A percentile compares a stretch with the other conserved stretches of the same genome.
phyloP scores from a whole-genome alignment of 2,888 invertebrate species.

The Zele albiditarsus region DNA sequence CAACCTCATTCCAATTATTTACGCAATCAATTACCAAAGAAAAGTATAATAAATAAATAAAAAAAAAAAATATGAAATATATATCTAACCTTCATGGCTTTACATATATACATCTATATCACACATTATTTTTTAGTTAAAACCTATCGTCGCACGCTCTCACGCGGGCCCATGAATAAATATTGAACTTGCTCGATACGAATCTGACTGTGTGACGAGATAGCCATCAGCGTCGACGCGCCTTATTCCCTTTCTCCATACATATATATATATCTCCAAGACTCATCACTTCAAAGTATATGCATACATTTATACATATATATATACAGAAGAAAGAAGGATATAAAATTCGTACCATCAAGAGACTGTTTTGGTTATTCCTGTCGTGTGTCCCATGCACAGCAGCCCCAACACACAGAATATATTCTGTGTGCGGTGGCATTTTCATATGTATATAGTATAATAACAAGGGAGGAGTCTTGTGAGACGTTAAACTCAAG shows the following conservation, averaged over 20 bases:
- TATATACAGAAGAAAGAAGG: not conserved
- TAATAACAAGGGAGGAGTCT: constrained; percentile 16
- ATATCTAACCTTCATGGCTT: no score
- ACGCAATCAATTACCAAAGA: not conserved
- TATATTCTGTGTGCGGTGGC: not conserved
- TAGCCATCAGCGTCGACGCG: constrained; percentile 40
- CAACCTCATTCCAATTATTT: no score
- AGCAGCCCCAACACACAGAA: constrained; percentile 1
- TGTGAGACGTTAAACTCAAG: constrained; percentile 15
- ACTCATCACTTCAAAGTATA: constrained; percentile 11
- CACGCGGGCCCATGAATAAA: constrained; percentile 40
- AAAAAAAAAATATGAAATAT: no score
- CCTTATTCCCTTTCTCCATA: constrained; percentile 31
- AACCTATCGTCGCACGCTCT: constrained; percentile 27
- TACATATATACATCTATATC: not conserved
- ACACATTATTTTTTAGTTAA: constrained; percentile 8
- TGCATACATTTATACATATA: not conserved
- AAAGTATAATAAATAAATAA: no score
- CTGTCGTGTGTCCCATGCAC: constrained; percentile 5
- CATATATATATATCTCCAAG: constrained; percentile 17
- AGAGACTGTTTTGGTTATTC: constrained; percentile 33
- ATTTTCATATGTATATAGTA: constrained; percentile 3
- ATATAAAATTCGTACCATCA: not conserved
- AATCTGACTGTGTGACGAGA: constrained; percentile 36
- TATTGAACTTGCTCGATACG: constrained; percentile 44